Conservation (phyloP, 2,113 vertebrate genomes). For the Phyllopteryx taeniolatus region DNA sequence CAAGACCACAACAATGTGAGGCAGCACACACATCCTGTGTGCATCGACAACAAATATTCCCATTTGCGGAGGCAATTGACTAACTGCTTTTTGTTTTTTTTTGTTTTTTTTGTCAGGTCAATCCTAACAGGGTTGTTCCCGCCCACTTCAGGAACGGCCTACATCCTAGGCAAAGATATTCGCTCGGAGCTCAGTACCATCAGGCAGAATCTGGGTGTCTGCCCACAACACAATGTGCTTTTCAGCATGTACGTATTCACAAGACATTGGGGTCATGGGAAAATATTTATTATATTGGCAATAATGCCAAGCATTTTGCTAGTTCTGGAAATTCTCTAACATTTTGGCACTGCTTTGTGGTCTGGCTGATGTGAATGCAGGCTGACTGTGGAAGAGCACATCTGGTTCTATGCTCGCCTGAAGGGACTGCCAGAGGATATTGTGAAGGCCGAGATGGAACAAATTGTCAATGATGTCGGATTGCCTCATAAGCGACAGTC, state of each 20-base stretch:
- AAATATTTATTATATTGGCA: background rate
- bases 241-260: constrained; percentile 87
- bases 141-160: constrained; percentile 93
- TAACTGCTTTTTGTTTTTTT: background rate
- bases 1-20: constrained; percentile 99
- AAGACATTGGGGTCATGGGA: background rate
- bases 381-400: constrained; percentile 97
- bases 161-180: constrained; percentile 95
- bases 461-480: constrained; percentile 88
- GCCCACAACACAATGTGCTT: constrained; percentile 95
- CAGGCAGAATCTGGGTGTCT: constrained; percentile 91
- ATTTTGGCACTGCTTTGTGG: background rate
- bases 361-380: constrained; percentile 58
- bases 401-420: constrained; percentile 96
- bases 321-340: background rate
- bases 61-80: background rate
- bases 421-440: constrained; percentile 88
- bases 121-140: constrained; percentile 96
- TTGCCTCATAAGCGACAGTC: constrained; percentile 88
- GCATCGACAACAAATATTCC: background rate
- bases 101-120: constrained; percentile 75
- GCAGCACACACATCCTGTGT: background rate
- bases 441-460: constrained; percentile 91
- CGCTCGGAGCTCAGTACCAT: constrained; percentile 86
- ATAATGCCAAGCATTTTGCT: background rate